Evolutionary conservation across 2,888 invertebrate species (phyloP).

Genomic region (Octonoba sinensis): DNA sequence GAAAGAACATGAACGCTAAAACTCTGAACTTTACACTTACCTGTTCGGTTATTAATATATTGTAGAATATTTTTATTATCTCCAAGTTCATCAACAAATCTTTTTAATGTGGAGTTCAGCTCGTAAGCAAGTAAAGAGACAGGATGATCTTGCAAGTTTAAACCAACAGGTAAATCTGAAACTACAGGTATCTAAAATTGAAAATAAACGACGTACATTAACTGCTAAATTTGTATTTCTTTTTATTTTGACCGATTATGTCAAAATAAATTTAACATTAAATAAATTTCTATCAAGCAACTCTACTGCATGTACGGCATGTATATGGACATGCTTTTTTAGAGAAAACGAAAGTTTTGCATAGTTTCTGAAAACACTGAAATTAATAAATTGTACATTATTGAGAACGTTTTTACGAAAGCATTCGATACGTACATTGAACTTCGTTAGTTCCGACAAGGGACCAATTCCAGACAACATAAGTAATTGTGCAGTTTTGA

Average conservation of each 20-base stretch:
- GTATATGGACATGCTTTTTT: no score
- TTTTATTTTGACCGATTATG: no score
- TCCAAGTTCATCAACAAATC: conserved; percentile 14
- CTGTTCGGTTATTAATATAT: conserved; percentile 28
- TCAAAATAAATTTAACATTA: no score
- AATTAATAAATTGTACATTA: no score
- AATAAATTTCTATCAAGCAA: no score
- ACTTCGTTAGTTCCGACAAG: not conserved
- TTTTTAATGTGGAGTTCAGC: not conserved
- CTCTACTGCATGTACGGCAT: no score
- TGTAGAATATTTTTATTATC: conserved; percentile 5
- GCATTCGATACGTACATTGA: not conserved
- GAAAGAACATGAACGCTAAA: no score
- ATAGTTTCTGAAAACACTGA: no score
- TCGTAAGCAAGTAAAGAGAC: conserved; percentile 10
- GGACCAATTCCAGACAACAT: not conserved
- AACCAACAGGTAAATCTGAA: conserved; percentile 71
- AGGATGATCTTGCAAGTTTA: conserved; percentile 68
- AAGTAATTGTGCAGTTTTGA: not conserved
- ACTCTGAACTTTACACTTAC: no score
- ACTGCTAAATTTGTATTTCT: no score
- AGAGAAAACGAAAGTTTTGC: no score
- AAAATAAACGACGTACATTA: not conserved
- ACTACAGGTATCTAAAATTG: conserved; percentile 67
- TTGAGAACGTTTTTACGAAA: no score